Evolutionary conservation across 37 sponge, comb jelly and placozoan species (phyloP).

Genomic region (Amphimedon queenslandica): DNA sequence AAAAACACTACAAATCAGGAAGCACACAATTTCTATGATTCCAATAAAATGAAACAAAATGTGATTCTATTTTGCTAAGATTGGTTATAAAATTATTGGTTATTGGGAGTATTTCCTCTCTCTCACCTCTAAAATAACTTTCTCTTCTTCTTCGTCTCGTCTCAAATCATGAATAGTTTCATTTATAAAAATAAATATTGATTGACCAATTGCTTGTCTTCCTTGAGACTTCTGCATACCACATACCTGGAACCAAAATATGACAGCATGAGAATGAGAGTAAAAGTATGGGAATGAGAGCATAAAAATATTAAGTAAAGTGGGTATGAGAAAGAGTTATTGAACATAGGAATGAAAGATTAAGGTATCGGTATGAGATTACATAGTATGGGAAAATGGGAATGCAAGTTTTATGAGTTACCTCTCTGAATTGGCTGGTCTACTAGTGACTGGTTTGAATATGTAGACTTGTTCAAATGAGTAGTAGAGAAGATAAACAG

Average conservation of each 20-base stretch:
- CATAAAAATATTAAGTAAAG: background rate
- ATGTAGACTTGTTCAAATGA: conserved; percentile 74
- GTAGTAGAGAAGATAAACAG: conserved; percentile 84
- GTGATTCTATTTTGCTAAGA: too few species aligned
- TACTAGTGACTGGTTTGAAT: conserved; percentile 89
- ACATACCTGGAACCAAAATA: conserved; percentile 65
- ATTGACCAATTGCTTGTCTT: conserved; percentile 20
- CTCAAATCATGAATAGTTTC: too few species aligned
- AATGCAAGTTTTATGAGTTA: conserved; percentile 8
- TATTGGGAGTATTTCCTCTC: too few species aligned
- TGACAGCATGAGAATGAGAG: background rate
- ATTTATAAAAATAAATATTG: conserved; percentile 68
- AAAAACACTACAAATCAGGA: background rate
- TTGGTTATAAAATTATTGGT: too few species aligned
- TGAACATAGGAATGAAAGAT: background rate
- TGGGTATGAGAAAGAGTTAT: background rate
- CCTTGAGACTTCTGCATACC: conserved; percentile 51
- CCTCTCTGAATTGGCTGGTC: conserved; percentile 98
- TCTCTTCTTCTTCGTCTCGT: too few species aligned
- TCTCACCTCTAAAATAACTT: too few species aligned
- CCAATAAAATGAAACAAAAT: too few species aligned
- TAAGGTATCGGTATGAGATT: background rate
- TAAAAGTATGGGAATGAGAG: too few species aligned
- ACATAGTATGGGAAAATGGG: background rate
- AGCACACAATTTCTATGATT: too few species aligned